Evolutionary conservation across 2,888 invertebrate genomes (phyloP), one percentile per base, ranked within the genome.

Genomic region (Spodoptera exigua): DNA sequence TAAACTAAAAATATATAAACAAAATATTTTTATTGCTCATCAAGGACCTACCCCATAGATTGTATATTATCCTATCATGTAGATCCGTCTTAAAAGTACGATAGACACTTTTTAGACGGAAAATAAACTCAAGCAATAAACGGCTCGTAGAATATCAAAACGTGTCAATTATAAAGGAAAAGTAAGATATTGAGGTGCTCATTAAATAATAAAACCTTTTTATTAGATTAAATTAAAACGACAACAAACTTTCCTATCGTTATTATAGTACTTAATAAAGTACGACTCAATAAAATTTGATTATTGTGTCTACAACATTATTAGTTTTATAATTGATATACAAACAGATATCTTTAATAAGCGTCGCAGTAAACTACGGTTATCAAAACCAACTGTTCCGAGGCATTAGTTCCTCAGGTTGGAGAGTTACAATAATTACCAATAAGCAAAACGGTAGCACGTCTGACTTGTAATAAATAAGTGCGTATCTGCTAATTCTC

Each of bases 401-500:
- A 49, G 46, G 10, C 49, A 69, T 56, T 56, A 53, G 37, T 62
- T 62, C 52, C 51, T 54, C 14, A 44, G 44, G 32, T 61, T 13
- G 14, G 27, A 1, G 37, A 57, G 45, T 54, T 66, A 45, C 47
- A 48, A 61, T 69, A 49, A 55, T 61, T 74, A 52, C 51, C 44
- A 69, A 52, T 69, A 46, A 68, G 61, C 70, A 47, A 76, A 78
- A 80, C 78, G 66, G 81, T 81, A 78, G 80, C 77, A 70, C 54
- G 73, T 71, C 73, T 61, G 47, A 54, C 60, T 61, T 48, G 60
- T 73, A 69, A 76, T 79, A 79, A 81, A 81, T 81, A 83, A 74
- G 74, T 64, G 67, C 64, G 76, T 81, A 82, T 80, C 80, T 76
- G 75, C 78, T 83, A 85, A 88, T 87, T 86, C 84, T 71, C 61